Evolutionary conservation across 2,113 vertebrate genomes (phyloP).

Genomic region (Heterotis niloticus): DNA sequence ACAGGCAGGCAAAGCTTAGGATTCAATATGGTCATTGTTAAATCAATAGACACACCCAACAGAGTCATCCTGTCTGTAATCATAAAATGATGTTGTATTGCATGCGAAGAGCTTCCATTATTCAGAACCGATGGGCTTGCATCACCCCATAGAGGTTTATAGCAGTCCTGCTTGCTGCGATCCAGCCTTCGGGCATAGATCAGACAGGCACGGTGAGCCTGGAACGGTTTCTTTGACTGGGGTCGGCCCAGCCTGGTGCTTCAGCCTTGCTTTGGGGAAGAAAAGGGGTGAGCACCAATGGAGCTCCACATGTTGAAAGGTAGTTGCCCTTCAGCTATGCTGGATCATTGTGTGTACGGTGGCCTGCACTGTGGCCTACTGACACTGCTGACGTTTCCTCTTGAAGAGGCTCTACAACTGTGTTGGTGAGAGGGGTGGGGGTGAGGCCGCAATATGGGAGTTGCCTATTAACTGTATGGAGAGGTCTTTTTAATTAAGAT

Average conservation of each 20-base stretch:
- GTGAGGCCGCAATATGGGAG: conserved; percentile 13
- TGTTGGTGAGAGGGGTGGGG: conserved; percentile 5
- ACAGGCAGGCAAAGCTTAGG: too few species aligned
- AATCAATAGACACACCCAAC: background rate
- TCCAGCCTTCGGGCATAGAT: conserved; percentile 1
- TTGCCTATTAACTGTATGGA: conserved; percentile 3
- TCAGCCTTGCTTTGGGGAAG: background rate
- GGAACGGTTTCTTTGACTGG: too few species aligned
- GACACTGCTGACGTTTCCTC: background rate
- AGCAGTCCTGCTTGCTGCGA: background rate
- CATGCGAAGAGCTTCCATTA: conserved; percentile 1
- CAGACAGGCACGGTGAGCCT: background rate
- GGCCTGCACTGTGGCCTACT: background rate
- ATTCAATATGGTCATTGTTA: background rate
- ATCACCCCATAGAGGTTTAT: background rate
- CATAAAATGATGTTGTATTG: background rate
- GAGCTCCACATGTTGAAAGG: background rate
- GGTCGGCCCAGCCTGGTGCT: too few species aligned
- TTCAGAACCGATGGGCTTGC: background rate
- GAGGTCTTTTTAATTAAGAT: conserved; percentile 43
- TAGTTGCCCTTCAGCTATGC: background rate
- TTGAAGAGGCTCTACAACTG: conserved; percentile 6
- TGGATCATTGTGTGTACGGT: background rate
- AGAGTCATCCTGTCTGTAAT: background rate
- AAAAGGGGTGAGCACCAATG: background rate